These are phyloP conservation scores for Brachypteracias leptosomus DNA, from an alignment of 2,113 vertebrate species.

Conservation along the genomic window DNA sequence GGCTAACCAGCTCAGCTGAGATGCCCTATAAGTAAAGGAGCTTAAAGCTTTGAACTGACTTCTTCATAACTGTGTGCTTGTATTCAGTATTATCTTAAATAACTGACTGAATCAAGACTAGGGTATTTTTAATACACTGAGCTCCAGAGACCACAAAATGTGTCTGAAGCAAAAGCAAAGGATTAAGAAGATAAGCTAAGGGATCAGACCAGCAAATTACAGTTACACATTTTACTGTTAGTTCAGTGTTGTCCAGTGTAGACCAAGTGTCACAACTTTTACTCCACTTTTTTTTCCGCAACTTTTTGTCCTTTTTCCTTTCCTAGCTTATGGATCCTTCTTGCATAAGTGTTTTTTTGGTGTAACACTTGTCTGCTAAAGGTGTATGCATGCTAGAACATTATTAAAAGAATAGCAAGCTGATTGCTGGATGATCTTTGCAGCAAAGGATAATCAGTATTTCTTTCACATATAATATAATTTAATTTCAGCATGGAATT, in stretches of 20 bases:
- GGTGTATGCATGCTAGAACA: not conserved
- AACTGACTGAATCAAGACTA: not conserved
- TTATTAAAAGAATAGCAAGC: not conserved
- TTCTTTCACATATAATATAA: not conserved
- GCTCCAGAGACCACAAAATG: not conserved
- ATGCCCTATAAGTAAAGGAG: not conserved
- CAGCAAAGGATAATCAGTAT: not conserved
- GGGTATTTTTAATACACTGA: not conserved
- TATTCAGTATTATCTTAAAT: not conserved
- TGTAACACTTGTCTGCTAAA: not conserved
- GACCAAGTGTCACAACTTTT: not conserved
- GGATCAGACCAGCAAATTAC: not conserved
- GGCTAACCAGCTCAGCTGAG: not conserved
- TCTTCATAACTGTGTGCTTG: not conserved
- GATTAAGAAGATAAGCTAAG: not conserved
- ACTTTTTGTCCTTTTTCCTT: not conserved
- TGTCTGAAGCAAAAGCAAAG: not conserved
- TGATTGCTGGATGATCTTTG: not conserved
- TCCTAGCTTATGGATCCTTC: not conserved
- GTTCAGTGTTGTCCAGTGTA: not conserved
- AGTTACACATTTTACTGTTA: not conserved
- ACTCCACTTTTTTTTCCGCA: not conserved
- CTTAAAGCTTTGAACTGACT: not conserved
- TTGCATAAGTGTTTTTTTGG: not conserved
- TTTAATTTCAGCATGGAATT: not conserved